These are phyloP conservation scores for Agrilus planipennis DNA, from an alignment of 1,140 invertebrate genomes.

Conservation along the genomic window DNA sequence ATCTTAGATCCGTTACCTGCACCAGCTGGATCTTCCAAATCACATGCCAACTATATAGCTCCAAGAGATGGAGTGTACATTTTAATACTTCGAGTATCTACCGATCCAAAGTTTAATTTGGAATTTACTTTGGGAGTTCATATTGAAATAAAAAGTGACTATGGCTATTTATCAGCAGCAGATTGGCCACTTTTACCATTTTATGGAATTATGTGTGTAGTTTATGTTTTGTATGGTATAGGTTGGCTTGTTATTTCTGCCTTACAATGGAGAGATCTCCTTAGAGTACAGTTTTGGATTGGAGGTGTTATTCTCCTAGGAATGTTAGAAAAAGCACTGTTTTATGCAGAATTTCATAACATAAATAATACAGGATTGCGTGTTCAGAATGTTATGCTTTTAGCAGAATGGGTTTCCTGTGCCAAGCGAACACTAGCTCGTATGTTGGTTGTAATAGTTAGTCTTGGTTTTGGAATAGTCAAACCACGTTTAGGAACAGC, in stretches of 20 bases:
- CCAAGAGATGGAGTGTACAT: conserved; percentile 44
- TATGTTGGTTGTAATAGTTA: conserved; percentile 89
- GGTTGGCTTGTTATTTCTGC: conserved; percentile 76
- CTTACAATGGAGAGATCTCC: conserved; percentile 77
- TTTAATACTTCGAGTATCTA: conserved; percentile 31
- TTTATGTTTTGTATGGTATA: conserved; percentile 74
- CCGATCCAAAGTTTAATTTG: conserved; percentile 12
- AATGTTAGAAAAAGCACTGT: conserved; percentile 76
- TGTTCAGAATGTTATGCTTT: conserved; percentile 53
- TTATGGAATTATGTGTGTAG: conserved; percentile 80
- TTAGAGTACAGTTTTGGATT: conserved; percentile 94
- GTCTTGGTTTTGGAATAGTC: conserved; percentile 88
- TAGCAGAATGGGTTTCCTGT: conserved; percentile 81
- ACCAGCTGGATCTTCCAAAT: conserved; percentile 13
- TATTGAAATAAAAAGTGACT: conserved; percentile 49
- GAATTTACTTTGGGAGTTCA: conserved; percentile 41
- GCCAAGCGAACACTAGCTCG: conserved; percentile 80
- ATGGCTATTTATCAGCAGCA: conserved; percentile 62
- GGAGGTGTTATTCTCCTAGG: conserved; percentile 79
- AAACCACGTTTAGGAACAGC: conserved; percentile 81
- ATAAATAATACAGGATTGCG: conserved; percentile 63
- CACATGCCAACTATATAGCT: conserved; percentile 34
- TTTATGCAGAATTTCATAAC: conserved; percentile 78
- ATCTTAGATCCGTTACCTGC: conserved; percentile 18
- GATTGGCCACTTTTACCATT: conserved; percentile 69